Conservation (phyloP, 2,113 vertebrate genomes). For the Dipodomys stephensi region DNA sequence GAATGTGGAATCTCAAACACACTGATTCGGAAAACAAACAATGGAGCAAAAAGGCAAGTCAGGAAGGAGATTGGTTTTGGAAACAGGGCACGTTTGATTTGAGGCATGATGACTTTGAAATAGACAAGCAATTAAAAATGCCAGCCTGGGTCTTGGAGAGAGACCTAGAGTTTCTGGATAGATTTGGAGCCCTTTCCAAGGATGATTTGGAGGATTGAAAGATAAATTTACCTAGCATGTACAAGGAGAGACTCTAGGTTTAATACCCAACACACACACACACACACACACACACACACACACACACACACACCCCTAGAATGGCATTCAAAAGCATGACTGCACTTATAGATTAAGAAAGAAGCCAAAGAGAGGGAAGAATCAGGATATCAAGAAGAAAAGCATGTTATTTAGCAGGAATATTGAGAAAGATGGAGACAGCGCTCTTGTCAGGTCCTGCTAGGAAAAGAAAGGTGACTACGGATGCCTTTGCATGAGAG, state of each 20-base stretch:
- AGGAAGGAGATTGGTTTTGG: not conserved
- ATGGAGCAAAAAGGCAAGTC: not conserved
- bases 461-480: not conserved
- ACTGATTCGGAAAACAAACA: not conserved
- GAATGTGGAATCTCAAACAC: not conserved
- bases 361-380: not conserved
- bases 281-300: too few species aligned
- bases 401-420: not conserved
- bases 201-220: not conserved
- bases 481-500: not conserved
- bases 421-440: not conserved
- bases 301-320: not conserved
- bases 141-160: not conserved
- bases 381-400: not conserved
- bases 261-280: not conserved
- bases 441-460: not conserved
- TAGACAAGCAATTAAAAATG: not conserved
- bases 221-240: not conserved
- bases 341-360: not conserved
- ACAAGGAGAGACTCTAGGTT: not conserved
- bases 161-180: not conserved
- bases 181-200: not conserved
- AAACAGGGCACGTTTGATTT: not conserved
- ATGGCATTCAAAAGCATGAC: not conserved
- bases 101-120: not conserved